These are phyloP conservation scores for Microcebus ravelobensis DNA, from an alignment of 2,113 vertebrate genomes.

Conservation along the genomic window DNA sequence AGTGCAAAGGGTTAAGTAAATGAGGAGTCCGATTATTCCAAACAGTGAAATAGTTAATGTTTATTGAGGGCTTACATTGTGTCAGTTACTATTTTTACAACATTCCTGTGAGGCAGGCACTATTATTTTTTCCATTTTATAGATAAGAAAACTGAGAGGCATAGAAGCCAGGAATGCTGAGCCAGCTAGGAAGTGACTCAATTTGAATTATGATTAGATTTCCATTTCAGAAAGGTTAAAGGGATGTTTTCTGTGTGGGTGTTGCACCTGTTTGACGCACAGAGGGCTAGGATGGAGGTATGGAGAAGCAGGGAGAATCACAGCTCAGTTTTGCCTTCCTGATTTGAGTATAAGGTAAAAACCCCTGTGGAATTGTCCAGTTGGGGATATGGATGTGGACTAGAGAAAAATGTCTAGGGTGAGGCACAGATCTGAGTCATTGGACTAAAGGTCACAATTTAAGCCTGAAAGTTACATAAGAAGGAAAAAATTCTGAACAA, in stretches of 20 bases:
- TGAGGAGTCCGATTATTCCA: not conserved
- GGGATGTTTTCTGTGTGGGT: not conserved
- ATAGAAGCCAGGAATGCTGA: not conserved
- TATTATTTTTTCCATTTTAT: not conserved
- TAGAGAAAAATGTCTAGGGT: not conserved
- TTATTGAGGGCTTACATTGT: not conserved
- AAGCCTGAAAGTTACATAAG: not conserved
- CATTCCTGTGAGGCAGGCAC: not conserved
- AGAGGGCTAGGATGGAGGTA: not conserved
- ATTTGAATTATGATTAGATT: not conserved
- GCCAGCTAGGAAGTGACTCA: not conserved
- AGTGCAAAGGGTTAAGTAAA: not conserved
- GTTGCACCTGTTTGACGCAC: not conserved
- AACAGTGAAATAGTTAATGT: not conserved
- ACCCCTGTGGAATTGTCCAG: no score
- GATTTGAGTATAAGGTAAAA: accelerated
- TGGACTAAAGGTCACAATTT: not conserved
- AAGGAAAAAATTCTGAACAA: not conserved
- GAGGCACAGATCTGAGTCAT: not conserved
- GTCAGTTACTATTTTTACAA: not conserved
- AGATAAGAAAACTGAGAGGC: not conserved
- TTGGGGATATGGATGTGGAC: not conserved
- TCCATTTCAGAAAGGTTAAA: not conserved
- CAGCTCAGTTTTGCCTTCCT: accelerated
- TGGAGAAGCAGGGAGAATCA: not conserved